phyloP scores from a whole-genome alignment of 2,113 vertebrate species.

The Mormyrus lacerda region DNA sequence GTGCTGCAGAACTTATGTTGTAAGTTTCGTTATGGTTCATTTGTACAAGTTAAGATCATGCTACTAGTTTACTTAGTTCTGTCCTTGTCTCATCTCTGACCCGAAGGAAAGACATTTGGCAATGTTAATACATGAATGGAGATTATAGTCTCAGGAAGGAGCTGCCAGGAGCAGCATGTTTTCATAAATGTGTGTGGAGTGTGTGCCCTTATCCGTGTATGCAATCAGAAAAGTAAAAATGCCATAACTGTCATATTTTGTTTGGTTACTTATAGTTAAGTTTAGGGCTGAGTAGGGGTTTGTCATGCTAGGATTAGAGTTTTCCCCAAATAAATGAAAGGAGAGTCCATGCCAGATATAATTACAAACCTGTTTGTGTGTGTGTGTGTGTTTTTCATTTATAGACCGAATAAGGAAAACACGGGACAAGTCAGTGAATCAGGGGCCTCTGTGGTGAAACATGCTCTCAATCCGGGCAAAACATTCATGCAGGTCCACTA shows the following conservation, averaged over 20 bases:
- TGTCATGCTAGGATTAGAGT: neutral
- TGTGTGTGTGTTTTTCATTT: conserved; percentile 21
- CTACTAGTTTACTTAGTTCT: neutral
- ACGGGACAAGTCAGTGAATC: conserved; percentile 77
- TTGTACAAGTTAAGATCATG: neutral
- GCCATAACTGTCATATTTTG: neutral
- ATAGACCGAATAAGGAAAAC: conserved; percentile 80
- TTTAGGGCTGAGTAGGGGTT: neutral
- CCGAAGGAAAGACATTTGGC: neutral
- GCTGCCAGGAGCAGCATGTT: neutral
- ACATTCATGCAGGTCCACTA: conserved; percentile 95
- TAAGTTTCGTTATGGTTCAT: neutral
- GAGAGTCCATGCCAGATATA: neutral
- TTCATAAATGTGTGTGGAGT: conserved; percentile 1
- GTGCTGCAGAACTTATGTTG: neutral
- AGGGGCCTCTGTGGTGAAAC: conserved; percentile 77
- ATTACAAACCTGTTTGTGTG: neutral
- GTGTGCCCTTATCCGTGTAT: neutral
- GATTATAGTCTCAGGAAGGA: neutral
- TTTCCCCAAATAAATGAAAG: neutral
- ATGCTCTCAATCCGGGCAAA: conserved; percentile 90
- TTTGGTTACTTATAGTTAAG: neutral
- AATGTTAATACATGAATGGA: neutral
- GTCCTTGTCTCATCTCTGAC: neutral
- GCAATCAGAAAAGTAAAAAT: neutral